These are phyloP conservation scores for Pterophyllum scalare DNA, from an alignment of 2,113 vertebrate genomes.

Conservation along the genomic window DNA sequence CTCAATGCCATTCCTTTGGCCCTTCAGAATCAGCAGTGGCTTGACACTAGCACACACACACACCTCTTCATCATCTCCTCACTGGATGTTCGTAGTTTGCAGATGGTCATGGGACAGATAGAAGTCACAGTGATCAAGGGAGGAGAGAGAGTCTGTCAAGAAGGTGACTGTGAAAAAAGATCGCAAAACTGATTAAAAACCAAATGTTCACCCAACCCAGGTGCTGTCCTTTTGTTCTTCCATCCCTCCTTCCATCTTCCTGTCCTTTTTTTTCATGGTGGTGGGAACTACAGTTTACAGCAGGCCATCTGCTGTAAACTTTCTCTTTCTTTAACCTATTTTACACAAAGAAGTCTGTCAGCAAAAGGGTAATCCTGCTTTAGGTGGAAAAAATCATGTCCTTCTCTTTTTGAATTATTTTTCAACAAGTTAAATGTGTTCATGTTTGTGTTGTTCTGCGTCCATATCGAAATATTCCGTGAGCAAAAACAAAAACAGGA, in stretches of 20 bases:
- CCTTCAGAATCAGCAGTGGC: constrained; percentile 56
- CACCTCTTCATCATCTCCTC: constrained; percentile 33
- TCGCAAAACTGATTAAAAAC: constrained; percentile 52
- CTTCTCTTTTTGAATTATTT: constrained; percentile 3
- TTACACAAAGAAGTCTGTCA: neutral
- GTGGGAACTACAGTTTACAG: neutral
- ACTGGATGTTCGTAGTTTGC: constrained; percentile 61
- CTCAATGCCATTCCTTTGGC: constrained; percentile 49
- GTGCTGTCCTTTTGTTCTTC: constrained; percentile 22
- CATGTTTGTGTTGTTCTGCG: constrained; percentile 48
- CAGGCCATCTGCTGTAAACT: constrained; percentile 18
- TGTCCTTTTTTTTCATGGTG: neutral
- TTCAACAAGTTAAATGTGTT: constrained; percentile 45
- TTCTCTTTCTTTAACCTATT: neutral
- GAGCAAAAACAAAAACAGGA: too few relatives aligned
- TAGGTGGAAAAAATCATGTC: neutral
- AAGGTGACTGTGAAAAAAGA: constrained; percentile 27
- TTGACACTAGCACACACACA: constrained; percentile 40
- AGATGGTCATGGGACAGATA: constrained; percentile 72
- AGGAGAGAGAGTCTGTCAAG: constrained; percentile 32
- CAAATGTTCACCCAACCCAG: constrained; percentile 52
- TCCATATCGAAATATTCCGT: constrained; percentile 30
- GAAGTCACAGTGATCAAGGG: constrained; percentile 65
- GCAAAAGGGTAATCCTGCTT: neutral
- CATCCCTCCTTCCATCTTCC: constrained; percentile 20